These are phyloP conservation scores for Pseudois nayaur DNA, from an alignment of 2,113 vertebrate species.

Conservation along the genomic window DNA sequence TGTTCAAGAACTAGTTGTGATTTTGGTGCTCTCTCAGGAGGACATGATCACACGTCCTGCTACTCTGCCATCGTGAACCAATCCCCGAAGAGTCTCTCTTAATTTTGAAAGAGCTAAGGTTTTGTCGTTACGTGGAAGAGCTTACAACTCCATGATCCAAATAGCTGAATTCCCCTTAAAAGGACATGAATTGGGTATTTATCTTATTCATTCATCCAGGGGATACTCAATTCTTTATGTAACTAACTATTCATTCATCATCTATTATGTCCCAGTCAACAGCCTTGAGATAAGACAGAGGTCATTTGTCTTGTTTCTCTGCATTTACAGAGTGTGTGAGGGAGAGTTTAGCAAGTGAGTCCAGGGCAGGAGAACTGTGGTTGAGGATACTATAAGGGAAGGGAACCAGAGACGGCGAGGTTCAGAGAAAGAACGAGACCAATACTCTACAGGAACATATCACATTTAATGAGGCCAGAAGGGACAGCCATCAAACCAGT, in stretches of 20 bases:
- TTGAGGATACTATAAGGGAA: neutral
- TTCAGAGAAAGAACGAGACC: neutral
- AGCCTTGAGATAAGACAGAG: neutral
- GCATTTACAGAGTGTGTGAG: accelerated
- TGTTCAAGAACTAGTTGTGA: neutral
- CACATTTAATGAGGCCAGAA: neutral
- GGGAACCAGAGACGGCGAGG: neutral
- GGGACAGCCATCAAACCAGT: neutral
- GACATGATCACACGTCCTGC: neutral
- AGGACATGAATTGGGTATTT: neutral
- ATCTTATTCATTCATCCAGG: neutral
- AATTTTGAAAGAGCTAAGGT: neutral
- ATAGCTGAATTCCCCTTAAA: neutral
- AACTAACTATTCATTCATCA: accelerated
- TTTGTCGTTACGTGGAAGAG: neutral
- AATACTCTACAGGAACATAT: neutral
- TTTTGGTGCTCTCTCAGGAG: neutral
- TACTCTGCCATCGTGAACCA: neutral
- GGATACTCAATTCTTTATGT: neutral
- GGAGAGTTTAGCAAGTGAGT: accelerated
- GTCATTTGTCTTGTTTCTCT: neutral
- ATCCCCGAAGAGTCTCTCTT: neutral
- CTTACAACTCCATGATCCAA: neutral
- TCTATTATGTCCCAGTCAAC: neutral
- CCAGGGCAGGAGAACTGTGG: neutral